Percentiles rank a stretch among this genome's conserved stretches.
These are phyloP conservation scores for Eremophila alpestris DNA, from an alignment of 2,797 vertebrate genomes.

Conservation along the genomic window DNA sequence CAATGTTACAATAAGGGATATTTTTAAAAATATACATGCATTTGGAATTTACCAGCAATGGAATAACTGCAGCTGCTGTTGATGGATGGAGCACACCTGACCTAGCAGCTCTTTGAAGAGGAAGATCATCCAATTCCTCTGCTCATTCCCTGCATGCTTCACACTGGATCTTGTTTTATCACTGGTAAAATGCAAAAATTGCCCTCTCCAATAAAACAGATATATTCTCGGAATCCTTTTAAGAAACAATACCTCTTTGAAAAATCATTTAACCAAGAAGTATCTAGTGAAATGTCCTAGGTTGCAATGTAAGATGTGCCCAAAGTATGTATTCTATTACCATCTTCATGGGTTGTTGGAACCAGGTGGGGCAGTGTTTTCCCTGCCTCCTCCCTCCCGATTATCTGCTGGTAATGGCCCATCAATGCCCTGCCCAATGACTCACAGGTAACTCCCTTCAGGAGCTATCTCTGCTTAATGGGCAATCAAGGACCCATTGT, in stretches of 20 bases:
- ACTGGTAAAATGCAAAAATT: conserved; percentile 8
- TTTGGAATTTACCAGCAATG: conserved; percentile 27
- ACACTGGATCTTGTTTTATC: neutral
- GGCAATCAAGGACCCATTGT: too few relatives aligned
- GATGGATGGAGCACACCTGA: neutral
- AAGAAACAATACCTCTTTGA: neutral
- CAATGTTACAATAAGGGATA: neutral
- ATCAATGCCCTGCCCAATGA: too few relatives aligned
- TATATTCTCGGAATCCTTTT: neutral
- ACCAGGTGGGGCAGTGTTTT: too few relatives aligned
- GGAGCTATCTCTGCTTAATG: too few relatives aligned
- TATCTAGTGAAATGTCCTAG: neutral
- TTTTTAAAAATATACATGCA: neutral
- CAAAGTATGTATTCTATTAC: too few relatives aligned
- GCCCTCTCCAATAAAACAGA: conserved; percentile 22
- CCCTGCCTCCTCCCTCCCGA: too few relatives aligned
- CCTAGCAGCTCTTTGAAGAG: neutral
- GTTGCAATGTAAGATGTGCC: too few relatives aligned
- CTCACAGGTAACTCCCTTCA: too few relatives aligned
- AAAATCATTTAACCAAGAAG: conserved; percentile 9
- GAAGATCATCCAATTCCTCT: neutral
- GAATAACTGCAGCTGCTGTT: neutral
- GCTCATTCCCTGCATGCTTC: neutral
- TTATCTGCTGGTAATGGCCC: too few relatives aligned
- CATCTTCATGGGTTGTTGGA: too few relatives aligned